phyloP scores from a whole-genome alignment of 2,797 vertebrate species.

The Brotula barbata region DNA sequence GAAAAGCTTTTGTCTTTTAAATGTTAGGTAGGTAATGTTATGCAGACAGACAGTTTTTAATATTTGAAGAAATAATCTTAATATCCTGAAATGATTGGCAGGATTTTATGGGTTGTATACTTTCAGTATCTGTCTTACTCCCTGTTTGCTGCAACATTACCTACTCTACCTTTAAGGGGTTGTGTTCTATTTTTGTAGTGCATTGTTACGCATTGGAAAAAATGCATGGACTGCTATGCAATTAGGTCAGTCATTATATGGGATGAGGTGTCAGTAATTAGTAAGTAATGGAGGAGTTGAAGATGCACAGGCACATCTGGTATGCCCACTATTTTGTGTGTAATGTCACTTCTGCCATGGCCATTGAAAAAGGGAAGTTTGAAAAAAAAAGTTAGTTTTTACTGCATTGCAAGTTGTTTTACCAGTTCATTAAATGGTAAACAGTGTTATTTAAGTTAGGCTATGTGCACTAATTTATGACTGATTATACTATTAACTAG shows the following conservation, averaged over 20 bases:
- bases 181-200: too few species aligned
- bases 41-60: slow-evolving; percentile 9
- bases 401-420: neutral
- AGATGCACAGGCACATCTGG: too few species aligned
- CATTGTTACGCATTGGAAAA: too few species aligned
- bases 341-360: slow-evolving; percentile 4
- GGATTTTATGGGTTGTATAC: too few species aligned
- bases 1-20: slow-evolving; percentile 5
- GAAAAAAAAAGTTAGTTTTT: neutral
- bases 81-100: too few species aligned
- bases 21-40: neutral
- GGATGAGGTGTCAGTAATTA: neutral
- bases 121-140: too few species aligned
- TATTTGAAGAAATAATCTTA: too few species aligned
- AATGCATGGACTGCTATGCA: slow-evolving; percentile 11
- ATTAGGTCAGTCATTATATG: neutral
- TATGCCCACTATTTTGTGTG: too few species aligned
- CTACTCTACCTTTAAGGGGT: too few species aligned
- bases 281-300: too few species aligned
- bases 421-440: neutral
- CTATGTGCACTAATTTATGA: neutral
- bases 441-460: too few species aligned
- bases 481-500: neutral
- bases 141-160: too few species aligned
- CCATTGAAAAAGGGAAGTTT: slow-evolving; percentile 9